These are phyloP conservation scores for Nipponacmea schrenckii DNA, from an alignment of 2,888 invertebrate genomes.

Conservation along the genomic window DNA sequence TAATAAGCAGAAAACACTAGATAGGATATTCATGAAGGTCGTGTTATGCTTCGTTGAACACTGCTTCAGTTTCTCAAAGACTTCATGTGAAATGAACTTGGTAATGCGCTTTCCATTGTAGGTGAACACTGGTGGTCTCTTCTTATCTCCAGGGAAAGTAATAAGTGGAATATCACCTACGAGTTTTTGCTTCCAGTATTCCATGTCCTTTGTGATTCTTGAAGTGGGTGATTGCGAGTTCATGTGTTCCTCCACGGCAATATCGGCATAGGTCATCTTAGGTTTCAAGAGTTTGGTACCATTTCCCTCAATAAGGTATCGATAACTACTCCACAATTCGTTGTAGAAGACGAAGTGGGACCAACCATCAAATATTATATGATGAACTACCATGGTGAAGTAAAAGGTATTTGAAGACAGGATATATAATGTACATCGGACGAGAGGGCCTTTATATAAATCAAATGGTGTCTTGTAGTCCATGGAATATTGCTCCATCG, in stretches of 20 bases:
- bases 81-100: not conserved
- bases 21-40: not conserved
- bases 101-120: not conserved
- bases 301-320: not conserved
- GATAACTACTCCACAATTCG: not conserved
- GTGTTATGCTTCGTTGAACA: not conserved
- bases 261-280: not conserved
- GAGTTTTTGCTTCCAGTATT: not conserved
- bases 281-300: not conserved
- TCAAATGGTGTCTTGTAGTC: slow-evolving; percentile 20
- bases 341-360: not conserved
- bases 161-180: not conserved
- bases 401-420: not conserved
- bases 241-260: not conserved
- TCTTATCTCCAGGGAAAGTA: not conserved
- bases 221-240: not conserved
- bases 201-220: not conserved
- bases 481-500: slow-evolving; percentile 5
- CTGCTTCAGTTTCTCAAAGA: not conserved
- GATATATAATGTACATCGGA: slow-evolving; percentile 10
- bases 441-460: slow-evolving; percentile 13
- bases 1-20: not conserved
- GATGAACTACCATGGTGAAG: slow-evolving; percentile 2
- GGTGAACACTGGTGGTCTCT: not conserved
- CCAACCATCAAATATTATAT: slow-evolving; percentile 3